Percentiles rank a stretch among this genome's conserved stretches.
These are phyloP conservation scores for Oreotragus oreotragus DNA, from an alignment of 2,113 vertebrate genomes.

Conservation along the genomic window DNA sequence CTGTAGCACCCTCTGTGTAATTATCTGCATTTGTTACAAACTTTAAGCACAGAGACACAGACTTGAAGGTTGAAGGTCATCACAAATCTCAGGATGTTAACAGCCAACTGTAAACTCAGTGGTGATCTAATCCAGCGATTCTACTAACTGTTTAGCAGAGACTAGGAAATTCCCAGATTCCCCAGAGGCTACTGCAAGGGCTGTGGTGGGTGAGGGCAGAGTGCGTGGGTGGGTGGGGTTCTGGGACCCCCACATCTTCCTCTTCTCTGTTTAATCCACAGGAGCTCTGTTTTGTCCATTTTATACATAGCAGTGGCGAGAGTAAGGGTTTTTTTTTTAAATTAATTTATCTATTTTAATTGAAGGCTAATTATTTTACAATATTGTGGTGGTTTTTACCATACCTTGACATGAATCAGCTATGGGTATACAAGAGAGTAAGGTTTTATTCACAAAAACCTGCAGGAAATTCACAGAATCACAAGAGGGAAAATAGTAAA, in stretches of 20 bases:
- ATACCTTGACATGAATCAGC: not conserved
- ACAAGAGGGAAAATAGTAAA: not conserved
- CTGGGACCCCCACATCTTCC: not conserved
- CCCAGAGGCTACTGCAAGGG: not conserved
- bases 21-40: not conserved
- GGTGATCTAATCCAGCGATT: not conserved
- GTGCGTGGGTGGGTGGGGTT: not conserved
- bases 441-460: not conserved
- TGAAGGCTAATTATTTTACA: not conserved
- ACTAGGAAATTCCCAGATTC: too few species aligned
- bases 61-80: not conserved
- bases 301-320: not conserved
- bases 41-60: not conserved
- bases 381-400: not conserved
- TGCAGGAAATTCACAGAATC: not conserved
- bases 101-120: not conserved
- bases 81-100: not conserved
- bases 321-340: not conserved
- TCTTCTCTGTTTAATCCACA: not conserved
- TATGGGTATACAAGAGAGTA: not conserved
- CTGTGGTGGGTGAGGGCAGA: not conserved
- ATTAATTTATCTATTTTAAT: not conserved
- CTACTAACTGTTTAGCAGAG: not conserved
- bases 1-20: rapidly evolving
- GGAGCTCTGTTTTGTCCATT: not conserved